A percentile compares a stretch with the other conserved stretches of the same genome.
Evolutionary conservation across 2,888 invertebrate genomes (phyloP).

Genomic region (Sycophila texana): DNA sequence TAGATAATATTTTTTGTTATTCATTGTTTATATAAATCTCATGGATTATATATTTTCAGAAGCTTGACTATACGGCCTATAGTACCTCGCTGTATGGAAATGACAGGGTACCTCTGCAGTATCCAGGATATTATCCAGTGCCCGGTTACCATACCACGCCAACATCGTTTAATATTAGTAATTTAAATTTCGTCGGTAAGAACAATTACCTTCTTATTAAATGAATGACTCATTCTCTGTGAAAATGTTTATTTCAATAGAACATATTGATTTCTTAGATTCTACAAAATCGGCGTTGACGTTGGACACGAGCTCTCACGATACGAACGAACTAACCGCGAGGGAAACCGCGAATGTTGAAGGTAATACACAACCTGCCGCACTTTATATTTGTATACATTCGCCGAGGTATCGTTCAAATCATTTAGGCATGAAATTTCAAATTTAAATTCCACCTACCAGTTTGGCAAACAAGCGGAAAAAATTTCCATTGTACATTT

Average conservation of each 20-base stretch:
- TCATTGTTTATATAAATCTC: too few relatives aligned
- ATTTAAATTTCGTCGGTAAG: constrained; percentile 70
- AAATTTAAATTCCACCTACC: too few relatives aligned
- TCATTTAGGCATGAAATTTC: background rate
- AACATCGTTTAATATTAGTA: constrained; percentile 71
- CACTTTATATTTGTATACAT: background rate
- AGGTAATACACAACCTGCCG: constrained; percentile 64
- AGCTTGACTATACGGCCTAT: constrained; percentile 72
- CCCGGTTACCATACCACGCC: constrained; percentile 72
- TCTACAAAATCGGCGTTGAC: constrained; percentile 70
- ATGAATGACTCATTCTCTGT: background rate
- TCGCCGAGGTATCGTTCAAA: background rate
- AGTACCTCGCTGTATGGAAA: constrained; percentile 71
- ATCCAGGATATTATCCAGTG: constrained; percentile 73
- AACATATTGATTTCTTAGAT: constrained; percentile 59
- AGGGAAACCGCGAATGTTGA: constrained; percentile 71
- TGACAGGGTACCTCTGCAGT: constrained; percentile 73
- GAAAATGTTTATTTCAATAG: background rate
- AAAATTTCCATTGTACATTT: too few relatives aligned
- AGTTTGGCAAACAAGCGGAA: too few relatives aligned
- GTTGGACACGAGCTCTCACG: constrained; percentile 71
- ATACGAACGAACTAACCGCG: constrained; percentile 70
- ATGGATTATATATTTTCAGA: constrained; percentile 60
- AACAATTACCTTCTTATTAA: background rate
- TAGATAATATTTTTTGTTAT: too few relatives aligned